Evolutionary conservation across 2,888 invertebrate genomes (phyloP), one percentile per base, ranked within the genome.

Genomic region (Cerceris ruficornis): DNA sequence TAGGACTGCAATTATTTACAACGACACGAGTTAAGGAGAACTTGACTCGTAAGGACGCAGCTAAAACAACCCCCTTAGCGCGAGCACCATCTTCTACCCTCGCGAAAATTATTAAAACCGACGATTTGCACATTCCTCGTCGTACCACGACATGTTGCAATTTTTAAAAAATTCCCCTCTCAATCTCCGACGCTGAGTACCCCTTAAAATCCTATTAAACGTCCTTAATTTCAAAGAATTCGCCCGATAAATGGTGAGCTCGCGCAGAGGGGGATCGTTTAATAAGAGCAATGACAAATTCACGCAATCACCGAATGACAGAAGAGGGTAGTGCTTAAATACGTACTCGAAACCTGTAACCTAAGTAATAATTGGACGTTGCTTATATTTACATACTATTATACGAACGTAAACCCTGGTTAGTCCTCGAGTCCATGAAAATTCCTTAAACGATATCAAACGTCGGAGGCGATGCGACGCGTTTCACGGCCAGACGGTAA

Each of bases 371-470:
- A 77, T 81, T 77, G 84, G 83, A 83, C 79, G 76, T 73, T 72
- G 75, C 69, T 83, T 83, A 71, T 89, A 90, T 88, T 85, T 90
- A 90, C 89, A 90, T 86, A 79, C 69, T 84, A 84, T 28, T n/a
- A n/a, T 84, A 86, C 83, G 87, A 90, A 90, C 87, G 85, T 89
- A 90, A 91, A 92, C 92, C 92, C 92, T 92, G 92, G 91, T 92
- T 92, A 91, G 91, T 92, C 92, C 92, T 90, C 89, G 89, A 91
- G 89, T 91, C 88, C 87, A 83, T 87, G 81, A 82, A 73, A 82
- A 77, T 79, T 74, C 59, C 78, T 79, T 75, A 71, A 74, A 67
- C 55, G 80, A 70, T 72, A 79, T 69, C 79, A 60, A 69, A 49
- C 58, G 46, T 17, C 54, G 54, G 39, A 59, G 54, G 57, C 13